These are phyloP conservation scores for Bedellia somnulentella DNA, from an alignment of 2,888 invertebrate species.

Conservation along the genomic window DNA sequence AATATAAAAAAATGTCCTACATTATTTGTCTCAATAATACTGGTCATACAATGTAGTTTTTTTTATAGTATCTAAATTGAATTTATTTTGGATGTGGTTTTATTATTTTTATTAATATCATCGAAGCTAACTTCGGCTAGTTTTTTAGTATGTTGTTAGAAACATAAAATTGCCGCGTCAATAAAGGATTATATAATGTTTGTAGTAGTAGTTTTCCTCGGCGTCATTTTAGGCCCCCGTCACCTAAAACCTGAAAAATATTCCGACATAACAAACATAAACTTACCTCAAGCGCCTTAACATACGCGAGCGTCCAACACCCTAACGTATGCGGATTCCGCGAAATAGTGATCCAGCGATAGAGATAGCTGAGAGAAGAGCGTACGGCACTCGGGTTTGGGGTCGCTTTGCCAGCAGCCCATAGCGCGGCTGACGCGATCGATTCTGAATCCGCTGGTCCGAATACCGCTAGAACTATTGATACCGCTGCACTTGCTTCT, in stretches of 20 bases:
- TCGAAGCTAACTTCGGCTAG: too few relatives aligned
- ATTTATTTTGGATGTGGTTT: too few relatives aligned
- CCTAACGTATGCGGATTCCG: conserved; percentile 37
- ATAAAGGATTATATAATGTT: too few relatives aligned
- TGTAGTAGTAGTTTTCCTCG: too few relatives aligned
- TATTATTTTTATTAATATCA: too few relatives aligned
- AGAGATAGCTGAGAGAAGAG: conserved; percentile 65
- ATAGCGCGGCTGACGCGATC: conserved; percentile 27
- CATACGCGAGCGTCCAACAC: conserved; percentile 67
- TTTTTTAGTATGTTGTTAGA: too few relatives aligned
- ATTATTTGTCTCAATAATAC: background rate
- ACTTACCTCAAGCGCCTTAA: conserved; percentile 62
- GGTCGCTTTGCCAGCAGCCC: conserved; percentile 38
- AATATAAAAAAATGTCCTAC: background rate
- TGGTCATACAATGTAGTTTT: too few relatives aligned
- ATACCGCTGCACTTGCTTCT: conserved; percentile 60
- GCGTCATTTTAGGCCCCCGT: too few relatives aligned
- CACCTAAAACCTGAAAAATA: too few relatives aligned
- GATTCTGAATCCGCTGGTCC: conserved; percentile 34
- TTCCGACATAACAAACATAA: conserved; percentile 1
- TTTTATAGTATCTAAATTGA: too few relatives aligned
- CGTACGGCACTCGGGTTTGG: conserved; percentile 45
- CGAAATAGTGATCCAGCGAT: conserved; percentile 71
- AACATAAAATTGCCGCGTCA: too few relatives aligned
- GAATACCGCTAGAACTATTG: conserved; percentile 62